Percentiles rank a stretch among this genome's conserved stretches.
These are phyloP conservation scores for Drosophila cardini DNA, from an alignment of 1,140 invertebrate species.

Conservation along the genomic window DNA sequence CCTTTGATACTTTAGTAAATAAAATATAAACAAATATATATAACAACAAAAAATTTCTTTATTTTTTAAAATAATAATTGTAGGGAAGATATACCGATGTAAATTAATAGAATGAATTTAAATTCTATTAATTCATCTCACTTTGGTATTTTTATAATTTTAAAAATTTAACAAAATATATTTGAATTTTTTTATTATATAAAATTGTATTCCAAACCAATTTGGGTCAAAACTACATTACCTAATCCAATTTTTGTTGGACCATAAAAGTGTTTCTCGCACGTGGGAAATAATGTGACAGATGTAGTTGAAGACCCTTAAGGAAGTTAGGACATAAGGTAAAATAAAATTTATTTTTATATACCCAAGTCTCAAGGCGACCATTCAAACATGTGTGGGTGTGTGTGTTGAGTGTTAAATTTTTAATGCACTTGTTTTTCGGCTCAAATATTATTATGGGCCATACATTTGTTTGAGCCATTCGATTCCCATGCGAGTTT, in stretches of 20 bases:
- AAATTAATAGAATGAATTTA: neutral
- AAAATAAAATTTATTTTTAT: slow-evolving; percentile 11
- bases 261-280: neutral
- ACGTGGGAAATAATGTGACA: slow-evolving; percentile 13
- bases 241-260: neutral
- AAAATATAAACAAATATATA: too few species aligned
- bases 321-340: slow-evolving; percentile 3
- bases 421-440: slow-evolving; percentile 39
- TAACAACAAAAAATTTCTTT: too few species aligned
- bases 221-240: neutral
- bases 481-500: slow-evolving; percentile 50
- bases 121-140: too few species aligned
- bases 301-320: slow-evolving; percentile 21
- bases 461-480: slow-evolving; percentile 31
- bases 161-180: too few species aligned
- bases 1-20: too few species aligned
- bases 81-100: too few species aligned
- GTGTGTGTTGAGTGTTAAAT: slow-evolving; percentile 15
- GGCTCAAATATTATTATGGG: slow-evolving; percentile 45
- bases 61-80: too few species aligned
- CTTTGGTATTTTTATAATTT: too few species aligned
- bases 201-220: too few species aligned
- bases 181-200: too few species aligned
- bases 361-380: slow-evolving; percentile 25
- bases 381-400: slow-evolving; percentile 16